Conservation (phyloP, 2,113 vertebrate species). For the Varanus salvator region DNA sequence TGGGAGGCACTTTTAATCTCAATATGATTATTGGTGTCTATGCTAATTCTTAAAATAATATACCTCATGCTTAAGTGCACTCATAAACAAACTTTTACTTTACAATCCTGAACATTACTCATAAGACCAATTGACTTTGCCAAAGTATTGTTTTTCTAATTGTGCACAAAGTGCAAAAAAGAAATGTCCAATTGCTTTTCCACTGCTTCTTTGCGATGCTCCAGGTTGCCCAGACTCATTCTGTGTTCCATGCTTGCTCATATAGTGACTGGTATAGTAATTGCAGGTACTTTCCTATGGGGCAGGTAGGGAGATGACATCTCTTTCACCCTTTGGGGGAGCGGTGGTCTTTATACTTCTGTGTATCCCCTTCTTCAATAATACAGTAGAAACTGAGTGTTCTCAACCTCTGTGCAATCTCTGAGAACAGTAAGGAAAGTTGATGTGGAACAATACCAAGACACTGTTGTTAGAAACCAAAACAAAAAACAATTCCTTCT, state of each 20-base stretch:
- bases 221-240: too few relatives aligned
- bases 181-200: not conserved
- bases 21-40: not conserved
- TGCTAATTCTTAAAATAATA: not conserved
- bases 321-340: not conserved
- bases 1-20: not conserved
- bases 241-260: not conserved
- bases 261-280: not conserved
- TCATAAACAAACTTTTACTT: not conserved
- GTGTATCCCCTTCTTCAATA: not conserved
- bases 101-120: not conserved
- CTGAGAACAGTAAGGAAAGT: not conserved
- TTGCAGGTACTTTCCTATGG: not conserved
- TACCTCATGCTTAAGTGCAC: not conserved
- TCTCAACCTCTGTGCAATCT: not conserved
- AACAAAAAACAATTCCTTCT: not conserved
- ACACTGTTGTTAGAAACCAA: not conserved
- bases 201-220: not conserved
- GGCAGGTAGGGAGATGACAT: not conserved
- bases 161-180: not conserved
- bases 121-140: not conserved
- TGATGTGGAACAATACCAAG: not conserved
- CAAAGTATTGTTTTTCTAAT: not conserved
- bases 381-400: not conserved
- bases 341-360: not conserved